Evolutionary conservation across 2,113 vertebrate species (phyloP).

Genomic region (Lagopus leucura): DNA sequence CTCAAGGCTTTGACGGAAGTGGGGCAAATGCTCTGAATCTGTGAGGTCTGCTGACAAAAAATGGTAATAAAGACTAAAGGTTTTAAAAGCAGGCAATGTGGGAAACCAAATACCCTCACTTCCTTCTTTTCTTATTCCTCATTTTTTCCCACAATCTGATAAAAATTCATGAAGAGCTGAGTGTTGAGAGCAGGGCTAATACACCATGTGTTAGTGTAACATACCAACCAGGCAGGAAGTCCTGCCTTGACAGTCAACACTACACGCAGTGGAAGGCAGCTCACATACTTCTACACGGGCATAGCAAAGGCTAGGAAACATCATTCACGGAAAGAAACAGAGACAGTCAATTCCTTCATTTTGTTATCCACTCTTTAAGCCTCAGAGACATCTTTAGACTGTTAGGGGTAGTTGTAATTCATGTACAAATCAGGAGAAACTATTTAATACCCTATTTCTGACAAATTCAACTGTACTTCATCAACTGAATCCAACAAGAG

Average conservation of each 20-base stretch:
- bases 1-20: conserved; percentile 33
- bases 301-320: neutral
- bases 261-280: neutral
- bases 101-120: neutral
- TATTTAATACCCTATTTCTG: neutral
- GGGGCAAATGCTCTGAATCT: conserved; percentile 17
- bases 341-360: neutral
- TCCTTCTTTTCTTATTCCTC: neutral
- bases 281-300: neutral
- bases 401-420: neutral
- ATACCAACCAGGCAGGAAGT: neutral
- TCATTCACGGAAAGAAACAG: neutral
- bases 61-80: neutral
- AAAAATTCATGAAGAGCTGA: neutral
- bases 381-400: neutral
- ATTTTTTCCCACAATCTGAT: neutral
- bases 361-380: neutral
- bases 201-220: neutral
- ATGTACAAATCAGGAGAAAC: neutral
- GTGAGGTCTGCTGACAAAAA: conserved; percentile 24
- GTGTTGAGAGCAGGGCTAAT: neutral
- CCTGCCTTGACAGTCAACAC: neutral
- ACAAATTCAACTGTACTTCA: neutral
- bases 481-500: neutral
- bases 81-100: neutral